Conservation (phyloP, 1,140 invertebrate genomes). For the Microplitis demolitor region DNA sequence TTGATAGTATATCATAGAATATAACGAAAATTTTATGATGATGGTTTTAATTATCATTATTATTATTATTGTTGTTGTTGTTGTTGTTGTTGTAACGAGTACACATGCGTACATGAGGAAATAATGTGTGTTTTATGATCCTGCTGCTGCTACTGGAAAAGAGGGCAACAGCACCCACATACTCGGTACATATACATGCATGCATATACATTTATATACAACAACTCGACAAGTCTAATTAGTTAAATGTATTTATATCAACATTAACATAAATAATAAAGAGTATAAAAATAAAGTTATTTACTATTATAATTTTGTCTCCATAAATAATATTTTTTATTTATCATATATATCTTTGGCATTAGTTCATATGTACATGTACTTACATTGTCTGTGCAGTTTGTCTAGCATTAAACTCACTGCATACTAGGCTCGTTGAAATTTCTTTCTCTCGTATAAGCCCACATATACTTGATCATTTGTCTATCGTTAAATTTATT, state of each 20-base stretch:
- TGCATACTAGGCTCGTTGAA: not conserved
- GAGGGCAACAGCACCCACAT: not conserved
- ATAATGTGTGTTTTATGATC: not conserved
- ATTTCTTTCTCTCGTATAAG: not conserved
- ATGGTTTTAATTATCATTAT: too few relatives aligned
- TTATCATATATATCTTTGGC: not conserved
- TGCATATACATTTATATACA: too few relatives aligned
- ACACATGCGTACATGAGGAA: not conserved
- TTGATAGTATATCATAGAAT: too few relatives aligned
- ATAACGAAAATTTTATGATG: too few relatives aligned
- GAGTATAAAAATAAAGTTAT: too few relatives aligned
- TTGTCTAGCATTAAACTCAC: not conserved
- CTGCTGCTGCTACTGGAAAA: not conserved
- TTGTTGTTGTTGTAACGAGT: not conserved
- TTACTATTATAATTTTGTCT: too few relatives aligned
- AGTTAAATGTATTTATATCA: not conserved
- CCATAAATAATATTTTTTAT: too few relatives aligned
- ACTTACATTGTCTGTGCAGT: not conserved
- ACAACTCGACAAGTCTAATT: not conserved
- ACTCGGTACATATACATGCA: too few relatives aligned
- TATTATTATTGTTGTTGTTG: not conserved
- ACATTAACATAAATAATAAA: too few relatives aligned
- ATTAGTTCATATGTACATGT: not conserved
- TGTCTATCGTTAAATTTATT: too few relatives aligned
- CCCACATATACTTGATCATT: constrained; percentile 21